Percentiles rank a stretch among this genome's conserved stretches.
Conservation (phyloP, 2,797 vertebrate species). For the Crocodylus rhombifer region DNA sequence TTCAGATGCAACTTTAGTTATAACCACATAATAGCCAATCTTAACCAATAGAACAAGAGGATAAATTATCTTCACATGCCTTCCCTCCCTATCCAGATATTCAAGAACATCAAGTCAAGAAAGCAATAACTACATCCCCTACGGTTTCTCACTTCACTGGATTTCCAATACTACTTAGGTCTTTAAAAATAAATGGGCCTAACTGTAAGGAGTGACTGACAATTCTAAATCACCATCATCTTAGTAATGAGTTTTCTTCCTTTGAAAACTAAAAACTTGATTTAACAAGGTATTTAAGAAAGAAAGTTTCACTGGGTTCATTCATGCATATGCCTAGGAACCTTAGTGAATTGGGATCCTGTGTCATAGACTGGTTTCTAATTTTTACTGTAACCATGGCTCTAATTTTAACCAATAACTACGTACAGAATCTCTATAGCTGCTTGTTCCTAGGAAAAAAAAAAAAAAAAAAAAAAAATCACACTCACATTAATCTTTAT, state of each 20-base stretch:
- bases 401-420: neutral
- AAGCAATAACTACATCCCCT: neutral
- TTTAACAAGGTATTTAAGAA: neutral
- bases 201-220: neutral
- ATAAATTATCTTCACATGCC: neutral
- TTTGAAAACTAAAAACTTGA: neutral
- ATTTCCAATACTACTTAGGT: neutral
- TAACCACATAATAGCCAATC: neutral
- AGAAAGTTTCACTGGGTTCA: neutral
- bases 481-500: neutral
- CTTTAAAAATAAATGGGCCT: neutral
- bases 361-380: neutral
- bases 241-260: neutral
- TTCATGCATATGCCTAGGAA: neutral
- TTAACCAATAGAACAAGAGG: neutral
- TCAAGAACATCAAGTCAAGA: neutral
- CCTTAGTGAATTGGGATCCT: neutral
- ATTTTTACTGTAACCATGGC: neutral
- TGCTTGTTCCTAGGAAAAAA: neutral
- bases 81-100: neutral
- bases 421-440: neutral
- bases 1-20: neutral
- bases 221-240: neutral
- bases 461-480: fast-evolving
- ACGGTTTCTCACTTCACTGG: neutral